Conservation (phyloP, 2,888 invertebrate species). For the Coleophora flavipennella region DNA sequence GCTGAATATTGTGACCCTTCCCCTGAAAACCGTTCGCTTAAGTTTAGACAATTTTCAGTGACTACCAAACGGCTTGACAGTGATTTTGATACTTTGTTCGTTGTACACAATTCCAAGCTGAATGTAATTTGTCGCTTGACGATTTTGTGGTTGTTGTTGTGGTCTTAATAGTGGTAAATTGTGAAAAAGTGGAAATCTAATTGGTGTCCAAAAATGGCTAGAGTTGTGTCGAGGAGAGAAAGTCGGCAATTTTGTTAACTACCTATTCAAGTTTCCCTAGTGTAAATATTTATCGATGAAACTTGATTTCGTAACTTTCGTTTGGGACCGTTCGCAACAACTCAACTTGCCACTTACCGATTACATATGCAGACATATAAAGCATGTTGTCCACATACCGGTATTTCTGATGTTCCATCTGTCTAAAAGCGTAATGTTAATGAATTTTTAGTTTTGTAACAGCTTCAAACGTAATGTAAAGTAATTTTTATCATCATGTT, state of each 20-base stretch:
- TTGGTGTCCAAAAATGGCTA: constrained; percentile 21
- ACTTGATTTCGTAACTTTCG: constrained; percentile 35
- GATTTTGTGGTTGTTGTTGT: not conserved
- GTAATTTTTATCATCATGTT: too few relatives aligned
- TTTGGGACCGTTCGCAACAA: constrained; percentile 24
- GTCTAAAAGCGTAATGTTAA: constrained; percentile 38
- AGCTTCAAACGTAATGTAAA: too few relatives aligned
- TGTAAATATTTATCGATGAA: constrained; percentile 34
- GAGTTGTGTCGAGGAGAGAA: constrained; percentile 33
- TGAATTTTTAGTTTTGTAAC: too few relatives aligned
- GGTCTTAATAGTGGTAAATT: not conserved
- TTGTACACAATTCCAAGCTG: too few relatives aligned
- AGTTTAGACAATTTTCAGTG: constrained; percentile 27
- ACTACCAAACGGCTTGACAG: not conserved
- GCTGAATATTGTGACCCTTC: constrained; percentile 45
- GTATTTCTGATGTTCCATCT: constrained; percentile 19
- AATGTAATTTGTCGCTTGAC: too few relatives aligned
- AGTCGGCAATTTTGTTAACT: constrained; percentile 35
- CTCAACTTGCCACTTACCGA: constrained; percentile 15
- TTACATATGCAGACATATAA: not conserved
- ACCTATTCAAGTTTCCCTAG: constrained; percentile 26
- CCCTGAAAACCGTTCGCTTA: constrained; percentile 39
- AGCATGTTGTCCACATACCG: not conserved
- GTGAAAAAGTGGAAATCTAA: constrained; percentile 15
- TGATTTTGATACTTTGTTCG: not conserved